These are phyloP conservation scores for Plodia interpunctella DNA, from an alignment of 1,140 invertebrate genomes.

Conservation along the genomic window DNA sequence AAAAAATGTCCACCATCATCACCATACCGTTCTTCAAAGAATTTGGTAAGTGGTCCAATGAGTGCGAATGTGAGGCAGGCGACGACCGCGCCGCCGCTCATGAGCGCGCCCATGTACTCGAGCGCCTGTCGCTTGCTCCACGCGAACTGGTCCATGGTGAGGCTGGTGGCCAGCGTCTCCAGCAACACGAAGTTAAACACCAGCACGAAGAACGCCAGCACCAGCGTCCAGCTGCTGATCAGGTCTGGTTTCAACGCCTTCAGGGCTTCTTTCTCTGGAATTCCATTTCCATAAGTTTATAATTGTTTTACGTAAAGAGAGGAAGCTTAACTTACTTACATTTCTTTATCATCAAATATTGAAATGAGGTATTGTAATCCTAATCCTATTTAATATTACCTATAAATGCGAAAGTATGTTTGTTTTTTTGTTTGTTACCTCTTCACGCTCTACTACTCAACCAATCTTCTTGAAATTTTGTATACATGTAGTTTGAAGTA, in stretches of 20 bases:
- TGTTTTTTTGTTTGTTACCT: too few relatives aligned
- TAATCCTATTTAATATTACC: too few relatives aligned
- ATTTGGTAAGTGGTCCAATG: conserved; percentile 84
- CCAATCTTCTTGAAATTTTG: too few relatives aligned
- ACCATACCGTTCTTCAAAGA: conserved; percentile 80
- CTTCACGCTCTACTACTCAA: too few relatives aligned
- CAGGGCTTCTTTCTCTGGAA: conserved; percentile 84
- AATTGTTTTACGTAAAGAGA: too few relatives aligned
- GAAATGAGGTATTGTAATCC: too few relatives aligned
- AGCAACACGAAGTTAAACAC: conserved; percentile 93
- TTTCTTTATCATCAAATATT: too few relatives aligned
- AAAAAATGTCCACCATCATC: too few relatives aligned
- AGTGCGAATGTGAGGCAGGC: conserved; percentile 85
- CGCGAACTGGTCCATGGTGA: conserved; percentile 94
- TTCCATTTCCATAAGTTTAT: neutral
- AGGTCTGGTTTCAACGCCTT: conserved; percentile 86
- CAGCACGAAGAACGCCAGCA: conserved; percentile 89
- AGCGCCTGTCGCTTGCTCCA: conserved; percentile 89
- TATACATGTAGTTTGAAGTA: too few relatives aligned
- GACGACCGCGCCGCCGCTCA: conserved; percentile 86
- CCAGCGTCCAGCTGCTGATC: conserved; percentile 85
- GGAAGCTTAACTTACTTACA: too few relatives aligned
- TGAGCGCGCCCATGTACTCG: conserved; percentile 88
- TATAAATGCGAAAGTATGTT: too few relatives aligned
- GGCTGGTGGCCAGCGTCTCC: conserved; percentile 90